phyloP scores from a whole-genome alignment of 2,888 invertebrate genomes.

The Ophioninae sp. region DNA sequence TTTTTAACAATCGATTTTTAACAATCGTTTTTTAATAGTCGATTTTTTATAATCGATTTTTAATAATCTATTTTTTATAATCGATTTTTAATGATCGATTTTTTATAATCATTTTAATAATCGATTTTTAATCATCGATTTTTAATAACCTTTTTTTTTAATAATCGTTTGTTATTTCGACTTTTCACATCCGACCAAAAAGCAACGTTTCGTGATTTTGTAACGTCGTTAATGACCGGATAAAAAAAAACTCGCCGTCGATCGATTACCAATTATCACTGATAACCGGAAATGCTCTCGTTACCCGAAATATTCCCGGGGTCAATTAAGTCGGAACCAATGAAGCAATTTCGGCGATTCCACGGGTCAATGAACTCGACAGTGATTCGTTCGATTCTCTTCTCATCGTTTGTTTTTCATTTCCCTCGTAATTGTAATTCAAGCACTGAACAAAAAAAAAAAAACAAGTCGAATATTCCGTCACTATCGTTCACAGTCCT shows the following conservation, averaged over 20 bases:
- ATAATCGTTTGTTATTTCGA: too few species aligned
- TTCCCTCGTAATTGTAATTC: neutral
- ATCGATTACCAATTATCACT: neutral
- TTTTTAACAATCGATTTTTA: too few species aligned
- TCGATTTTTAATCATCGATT: too few species aligned
- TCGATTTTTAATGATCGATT: too few species aligned
- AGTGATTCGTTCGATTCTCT: neutral
- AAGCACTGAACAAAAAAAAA: neutral
- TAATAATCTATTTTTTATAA: too few species aligned
- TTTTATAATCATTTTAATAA: too few species aligned
- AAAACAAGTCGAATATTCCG: neutral
- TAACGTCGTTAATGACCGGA: too few species aligned
- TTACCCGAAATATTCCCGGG: neutral
- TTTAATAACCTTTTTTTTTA: too few species aligned
- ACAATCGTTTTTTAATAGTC: too few species aligned
- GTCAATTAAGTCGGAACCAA: neutral
- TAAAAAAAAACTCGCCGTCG: neutral
- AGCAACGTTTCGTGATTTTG: too few species aligned
- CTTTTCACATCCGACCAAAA: too few species aligned
- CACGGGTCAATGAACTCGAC: neutral
- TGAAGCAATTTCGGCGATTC: constrained; percentile 2
- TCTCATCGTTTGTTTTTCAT: neutral
- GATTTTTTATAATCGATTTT: too few species aligned
- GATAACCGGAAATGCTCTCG: neutral
- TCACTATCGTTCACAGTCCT: neutral